Conservation (phyloP, 2,797 vertebrate genomes). For the Sebastes elongatus region DNA sequence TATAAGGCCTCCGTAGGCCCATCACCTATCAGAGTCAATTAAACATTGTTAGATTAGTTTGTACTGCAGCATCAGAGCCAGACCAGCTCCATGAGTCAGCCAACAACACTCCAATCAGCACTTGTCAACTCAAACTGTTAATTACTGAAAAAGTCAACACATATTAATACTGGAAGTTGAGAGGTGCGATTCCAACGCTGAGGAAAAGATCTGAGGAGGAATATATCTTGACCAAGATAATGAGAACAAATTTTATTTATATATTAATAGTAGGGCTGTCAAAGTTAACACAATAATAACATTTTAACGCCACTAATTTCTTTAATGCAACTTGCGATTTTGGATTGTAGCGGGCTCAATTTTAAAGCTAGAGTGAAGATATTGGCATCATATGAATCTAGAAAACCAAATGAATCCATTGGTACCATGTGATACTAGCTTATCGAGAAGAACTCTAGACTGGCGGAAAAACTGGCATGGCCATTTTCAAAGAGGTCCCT, state of each 20-base stretch:
- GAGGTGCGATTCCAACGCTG: background rate
- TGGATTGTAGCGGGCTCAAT: no score
- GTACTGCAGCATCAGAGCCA: background rate
- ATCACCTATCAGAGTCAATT: background rate
- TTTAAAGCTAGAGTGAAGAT: no score
- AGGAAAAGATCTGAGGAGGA: background rate
- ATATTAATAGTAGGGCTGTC: no score
- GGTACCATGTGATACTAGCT: no score
- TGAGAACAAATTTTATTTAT: background rate
- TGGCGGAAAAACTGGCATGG: no score
- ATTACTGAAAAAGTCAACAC: background rate
- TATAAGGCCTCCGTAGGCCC: background rate
- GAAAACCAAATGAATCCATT: no score
- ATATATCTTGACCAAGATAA: background rate
- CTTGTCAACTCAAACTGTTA: slow-evolving; percentile 1
- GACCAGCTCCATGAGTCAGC: background rate
- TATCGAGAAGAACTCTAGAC: no score
- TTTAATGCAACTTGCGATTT: no score
- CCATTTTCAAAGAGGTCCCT: no score
- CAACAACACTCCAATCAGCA: background rate
- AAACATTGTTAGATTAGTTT: background rate
- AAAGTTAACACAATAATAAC: no score
- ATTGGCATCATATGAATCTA: no score
- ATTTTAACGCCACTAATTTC: no score
- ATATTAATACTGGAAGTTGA: background rate